Evolutionary conservation across 2,888 invertebrate genomes (phyloP).

Genomic region (Atethmia centrago): DNA sequence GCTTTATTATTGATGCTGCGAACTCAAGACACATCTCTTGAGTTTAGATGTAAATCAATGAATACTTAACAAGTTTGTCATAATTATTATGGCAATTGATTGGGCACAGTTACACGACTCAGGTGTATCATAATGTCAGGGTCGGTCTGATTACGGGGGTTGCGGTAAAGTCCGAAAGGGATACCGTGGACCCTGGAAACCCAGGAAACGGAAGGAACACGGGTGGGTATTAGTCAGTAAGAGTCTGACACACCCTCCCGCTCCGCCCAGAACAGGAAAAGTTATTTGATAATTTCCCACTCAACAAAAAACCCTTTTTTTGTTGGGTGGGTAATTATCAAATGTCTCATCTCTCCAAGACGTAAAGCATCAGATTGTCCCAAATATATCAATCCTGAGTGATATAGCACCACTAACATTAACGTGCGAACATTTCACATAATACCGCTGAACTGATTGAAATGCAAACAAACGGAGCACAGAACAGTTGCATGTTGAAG

Average conservation of each 20-base stretch:
- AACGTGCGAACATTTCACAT: conserved; percentile 39
- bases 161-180: too few species aligned
- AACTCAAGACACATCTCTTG: not conserved
- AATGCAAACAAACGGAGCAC: conserved; percentile 35
- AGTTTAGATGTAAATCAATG: not conserved
- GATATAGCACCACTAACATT: not conserved
- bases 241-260: too few species aligned
- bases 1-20: conserved; percentile 21
- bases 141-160: too few species aligned
- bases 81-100: not conserved
- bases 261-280: too few species aligned
- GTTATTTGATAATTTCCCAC: too few species aligned
- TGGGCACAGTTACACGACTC: not conserved
- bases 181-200: too few species aligned
- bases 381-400: not conserved
- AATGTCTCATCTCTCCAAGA: not conserved
- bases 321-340: too few species aligned
- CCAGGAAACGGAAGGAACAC: too few species aligned
- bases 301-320: too few species aligned
- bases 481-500: conserved; percentile 40
- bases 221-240: too few species aligned
- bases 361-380: not conserved
- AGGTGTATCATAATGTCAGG: not conserved
- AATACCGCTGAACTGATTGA: conserved; percentile 23
- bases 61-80: not conserved